phyloP scores from a whole-genome alignment of 2,888 invertebrate species.

The Parascotia fuliginaria region DNA sequence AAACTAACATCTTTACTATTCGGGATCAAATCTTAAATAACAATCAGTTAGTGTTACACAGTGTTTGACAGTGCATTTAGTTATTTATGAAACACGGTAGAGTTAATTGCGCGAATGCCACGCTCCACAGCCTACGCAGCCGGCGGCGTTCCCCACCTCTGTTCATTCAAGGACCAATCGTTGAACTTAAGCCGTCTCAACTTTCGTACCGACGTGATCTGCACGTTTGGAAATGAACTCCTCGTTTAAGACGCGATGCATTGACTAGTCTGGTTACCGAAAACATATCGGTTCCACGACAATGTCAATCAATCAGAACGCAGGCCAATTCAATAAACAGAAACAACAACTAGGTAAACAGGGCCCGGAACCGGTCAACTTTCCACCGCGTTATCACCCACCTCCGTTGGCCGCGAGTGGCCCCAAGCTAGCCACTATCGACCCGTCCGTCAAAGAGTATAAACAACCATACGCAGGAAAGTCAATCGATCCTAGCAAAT shows the following conservation, averaged over 20 bases:
- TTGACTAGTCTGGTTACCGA: constrained; percentile 64
- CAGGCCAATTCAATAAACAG: constrained; percentile 79
- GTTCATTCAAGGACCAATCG: constrained; percentile 83
- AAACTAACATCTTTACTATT: constrained; percentile 40
- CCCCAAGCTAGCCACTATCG: constrained; percentile 88
- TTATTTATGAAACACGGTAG: constrained; percentile 41
- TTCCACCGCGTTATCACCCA: constrained; percentile 92
- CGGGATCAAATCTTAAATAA: constrained; percentile 13
- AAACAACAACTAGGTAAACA: constrained; percentile 84
- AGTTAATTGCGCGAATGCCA: constrained; percentile 81
- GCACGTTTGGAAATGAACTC: constrained; percentile 67
- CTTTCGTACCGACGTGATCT: constrained; percentile 64
- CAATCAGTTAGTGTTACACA: constrained; percentile 22
- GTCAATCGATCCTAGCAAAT: constrained; percentile 67
- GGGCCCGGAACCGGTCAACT: constrained; percentile 83
- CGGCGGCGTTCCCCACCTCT: constrained; percentile 79
- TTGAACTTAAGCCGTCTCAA: constrained; percentile 75
- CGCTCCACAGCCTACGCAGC: constrained; percentile 81
- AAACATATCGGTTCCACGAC: constrained; percentile 63
- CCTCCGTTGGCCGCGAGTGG: constrained; percentile 88
- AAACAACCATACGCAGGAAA: constrained; percentile 76
- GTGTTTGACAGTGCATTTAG: constrained; percentile 45
- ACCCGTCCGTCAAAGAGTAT: constrained; percentile 78
- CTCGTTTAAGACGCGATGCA: constrained; percentile 55
- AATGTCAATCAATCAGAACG: constrained; percentile 84